A percentile compares a stretch with the other conserved stretches of the same genome.
phyloP scores from a whole-genome alignment of 2,797 vertebrate genomes.

The Knipowitschia caucasica region DNA sequence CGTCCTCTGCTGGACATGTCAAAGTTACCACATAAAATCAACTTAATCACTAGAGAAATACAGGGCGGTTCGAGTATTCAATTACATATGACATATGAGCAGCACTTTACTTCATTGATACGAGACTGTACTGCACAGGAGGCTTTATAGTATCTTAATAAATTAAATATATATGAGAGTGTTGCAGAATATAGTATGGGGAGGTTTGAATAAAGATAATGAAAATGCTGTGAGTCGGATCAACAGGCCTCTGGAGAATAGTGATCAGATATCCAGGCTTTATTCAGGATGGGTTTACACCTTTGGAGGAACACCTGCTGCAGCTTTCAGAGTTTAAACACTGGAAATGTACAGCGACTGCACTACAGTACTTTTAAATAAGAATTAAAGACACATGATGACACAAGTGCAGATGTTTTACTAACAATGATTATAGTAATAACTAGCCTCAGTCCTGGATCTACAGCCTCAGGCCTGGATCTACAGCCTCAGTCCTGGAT shows the following conservation, averaged over 20 bases:
- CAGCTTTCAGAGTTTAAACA: background rate
- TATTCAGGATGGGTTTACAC: background rate
- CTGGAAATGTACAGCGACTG: background rate
- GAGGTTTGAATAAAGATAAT: slow-evolving; percentile 8
- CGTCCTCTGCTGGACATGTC: slow-evolving; percentile 57
- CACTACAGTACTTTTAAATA: background rate
- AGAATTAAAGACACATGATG: background rate
- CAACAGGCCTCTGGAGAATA: background rate
- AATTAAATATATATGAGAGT: slow-evolving; percentile 12
- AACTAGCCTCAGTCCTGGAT: background rate
- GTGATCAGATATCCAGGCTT: background rate
- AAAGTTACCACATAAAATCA: background rate
- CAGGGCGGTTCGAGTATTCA: background rate
- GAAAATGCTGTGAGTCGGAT: background rate
- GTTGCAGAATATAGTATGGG: slow-evolving; percentile 1
- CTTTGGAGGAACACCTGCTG: background rate
- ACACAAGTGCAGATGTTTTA: background rate
- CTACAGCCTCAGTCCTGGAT: too few relatives aligned
- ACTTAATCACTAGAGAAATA: background rate
- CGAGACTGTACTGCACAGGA: background rate
- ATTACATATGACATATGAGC: background rate
- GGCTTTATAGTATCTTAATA: background rate
- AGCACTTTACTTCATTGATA: background rate
- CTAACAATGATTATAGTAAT: background rate
- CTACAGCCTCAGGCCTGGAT: background rate